Evolutionary conservation across 2,797 vertebrate genomes (phyloP), one percentile per base, ranked within the genome.

Genomic region (Pygocentrus nattereri): DNA sequence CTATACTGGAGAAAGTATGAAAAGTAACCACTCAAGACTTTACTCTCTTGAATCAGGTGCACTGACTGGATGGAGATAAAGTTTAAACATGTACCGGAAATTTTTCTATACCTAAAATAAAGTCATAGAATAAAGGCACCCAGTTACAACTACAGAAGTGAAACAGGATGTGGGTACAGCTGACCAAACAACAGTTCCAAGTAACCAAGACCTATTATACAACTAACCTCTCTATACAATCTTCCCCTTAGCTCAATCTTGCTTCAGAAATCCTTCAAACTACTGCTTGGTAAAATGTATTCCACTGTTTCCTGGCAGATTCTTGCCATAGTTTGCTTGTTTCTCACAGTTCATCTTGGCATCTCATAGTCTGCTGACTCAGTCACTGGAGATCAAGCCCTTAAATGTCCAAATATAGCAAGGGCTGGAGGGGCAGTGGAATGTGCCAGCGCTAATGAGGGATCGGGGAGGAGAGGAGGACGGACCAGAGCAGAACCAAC

Each of bases 331-430:
- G 69, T 62, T 62, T 62, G 25, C 67, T 73, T 49, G 76, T 81
- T 81, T 68, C 54, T 70, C 78, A 86, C 86, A 82, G 56, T 8
- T 80, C 65, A 30, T 76, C 59, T 80, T 75, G 69, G 77, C 3
- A 82, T 86, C 79, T 74, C 16, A n/a, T 47, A 67, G n/a, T 62
- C 80, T 38, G 80, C 59, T 82, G 44, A 85, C 16, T 83, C 30
- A 87, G 81, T 77, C 84, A 72, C 69, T 21, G 58, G 83, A 73
- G 88, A 85, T 50, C 84, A 79, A 79, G 86, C 78, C 86, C 15
- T 65, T 84, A 71, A 85, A 89, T 92, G 89, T 86, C 90, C 91
- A 90, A 91, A 93, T 91, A 90, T 88, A 89, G 82, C 78, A 77
- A 67, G 56, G 77, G 76, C 80, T 85, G 62, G 76, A 75, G 73